Conservation (phyloP, 1,140 invertebrate genomes). For the Meloidogyne chitwoodi region DNA sequence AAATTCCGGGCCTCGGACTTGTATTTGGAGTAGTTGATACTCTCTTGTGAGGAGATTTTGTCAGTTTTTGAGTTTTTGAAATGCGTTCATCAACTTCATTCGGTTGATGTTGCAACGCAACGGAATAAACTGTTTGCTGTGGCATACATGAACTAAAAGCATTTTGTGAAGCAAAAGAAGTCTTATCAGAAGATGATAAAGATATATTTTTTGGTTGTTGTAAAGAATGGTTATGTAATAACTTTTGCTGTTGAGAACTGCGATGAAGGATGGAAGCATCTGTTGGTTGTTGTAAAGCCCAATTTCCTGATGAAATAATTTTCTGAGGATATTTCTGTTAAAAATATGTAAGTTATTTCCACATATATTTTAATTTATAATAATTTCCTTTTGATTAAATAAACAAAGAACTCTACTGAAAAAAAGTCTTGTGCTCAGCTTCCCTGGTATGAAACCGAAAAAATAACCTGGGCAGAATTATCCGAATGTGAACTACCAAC, state of each 20-base stretch:
- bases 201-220: neutral
- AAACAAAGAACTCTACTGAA: no score
- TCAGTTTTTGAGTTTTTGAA: neutral
- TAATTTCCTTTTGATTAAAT: no score
- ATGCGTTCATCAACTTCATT: neutral
- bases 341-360: neutral
- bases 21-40: constrained; percentile 5
- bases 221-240: neutral
- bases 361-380: no score
- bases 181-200: neutral
- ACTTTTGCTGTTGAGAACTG: neutral
- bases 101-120: neutral
- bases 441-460: neutral
- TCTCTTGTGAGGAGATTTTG: neutral
- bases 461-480: neutral
- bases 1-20: constrained; percentile 30
- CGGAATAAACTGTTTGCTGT: neutral
- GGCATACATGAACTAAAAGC: neutral
- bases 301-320: neutral
- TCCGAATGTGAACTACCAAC: neutral
- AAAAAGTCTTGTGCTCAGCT: no score
- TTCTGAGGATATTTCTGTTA: neutral
- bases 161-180: neutral
- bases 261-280: neutral
- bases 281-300: neutral